Percentiles rank a stretch among this genome's conserved stretches.
These are phyloP conservation scores for Ectobius pallidus DNA, from an alignment of 2,888 invertebrate genomes.

Conservation along the genomic window DNA sequence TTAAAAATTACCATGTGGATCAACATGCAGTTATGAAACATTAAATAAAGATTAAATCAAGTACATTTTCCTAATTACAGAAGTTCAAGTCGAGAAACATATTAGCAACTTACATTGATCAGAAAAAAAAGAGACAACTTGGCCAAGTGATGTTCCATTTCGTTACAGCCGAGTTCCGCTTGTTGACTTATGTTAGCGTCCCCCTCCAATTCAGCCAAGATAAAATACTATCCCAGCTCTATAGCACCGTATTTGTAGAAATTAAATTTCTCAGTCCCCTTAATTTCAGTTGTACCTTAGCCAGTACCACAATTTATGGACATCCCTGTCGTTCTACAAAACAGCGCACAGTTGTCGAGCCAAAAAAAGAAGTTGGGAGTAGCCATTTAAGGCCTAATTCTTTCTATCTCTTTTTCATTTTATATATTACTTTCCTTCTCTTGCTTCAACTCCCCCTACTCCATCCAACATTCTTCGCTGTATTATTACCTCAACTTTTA, in stretches of 20 bases:
- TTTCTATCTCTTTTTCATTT: slow-evolving; percentile 29
- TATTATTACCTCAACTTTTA: slow-evolving; percentile 44
- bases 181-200: neutral
- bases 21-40: no score
- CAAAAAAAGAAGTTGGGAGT: slow-evolving; percentile 28
- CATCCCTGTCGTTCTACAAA: neutral
- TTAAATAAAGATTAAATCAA: no score
- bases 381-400: slow-evolving; percentile 37
- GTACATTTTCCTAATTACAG: no score
- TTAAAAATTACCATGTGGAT: no score
- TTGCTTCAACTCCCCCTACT: neutral
- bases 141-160: no score
- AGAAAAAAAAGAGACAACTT: no score
- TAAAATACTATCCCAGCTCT: neutral
- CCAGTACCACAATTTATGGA: slow-evolving; percentile 18
- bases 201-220: neutral
- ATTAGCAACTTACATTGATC: no score
- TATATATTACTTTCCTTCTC: slow-evolving; percentile 37
- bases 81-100: no score
- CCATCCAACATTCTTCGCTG: slow-evolving; percentile 31
- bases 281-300: neutral
- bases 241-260: neutral
- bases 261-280: neutral
- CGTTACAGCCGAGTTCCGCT: no score
- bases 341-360: neutral